These are phyloP conservation scores for Malthinus seriepunctatus DNA, from an alignment of 2,888 invertebrate species.

Conservation along the genomic window DNA sequence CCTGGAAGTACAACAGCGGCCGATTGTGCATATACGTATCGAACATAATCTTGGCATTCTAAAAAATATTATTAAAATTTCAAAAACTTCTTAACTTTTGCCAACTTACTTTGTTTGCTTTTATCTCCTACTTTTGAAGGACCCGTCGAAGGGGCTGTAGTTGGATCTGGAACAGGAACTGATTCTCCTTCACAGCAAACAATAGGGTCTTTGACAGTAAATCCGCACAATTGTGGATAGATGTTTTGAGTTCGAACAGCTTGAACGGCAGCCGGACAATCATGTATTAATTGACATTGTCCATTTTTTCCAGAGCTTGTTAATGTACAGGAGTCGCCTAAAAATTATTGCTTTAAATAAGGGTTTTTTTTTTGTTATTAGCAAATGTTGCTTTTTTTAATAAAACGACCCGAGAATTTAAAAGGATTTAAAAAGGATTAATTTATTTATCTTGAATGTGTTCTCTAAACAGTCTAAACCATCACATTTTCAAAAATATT, in stretches of 20 bases:
- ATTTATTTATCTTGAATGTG: no score
- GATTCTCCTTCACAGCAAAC: not conserved
- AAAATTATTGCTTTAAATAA: no score
- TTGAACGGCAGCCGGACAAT: constrained; percentile 50
- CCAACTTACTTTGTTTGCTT: constrained; percentile 30
- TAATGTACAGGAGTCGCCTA: not conserved
- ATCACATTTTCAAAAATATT: no score
- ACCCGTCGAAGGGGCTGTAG: not conserved
- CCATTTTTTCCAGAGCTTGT: not conserved
- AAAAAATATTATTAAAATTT: not conserved
- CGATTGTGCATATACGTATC: not conserved
- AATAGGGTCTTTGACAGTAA: not conserved
- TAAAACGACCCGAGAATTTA: not conserved
- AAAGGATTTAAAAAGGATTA: no score
- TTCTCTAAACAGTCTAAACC: no score
- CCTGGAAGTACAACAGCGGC: not conserved
- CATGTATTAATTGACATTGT: not conserved
- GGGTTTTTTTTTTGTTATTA: not conserved
- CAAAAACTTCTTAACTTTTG: constrained; percentile 45
- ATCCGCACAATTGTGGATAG: not conserved
- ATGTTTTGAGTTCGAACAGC: constrained; percentile 20
- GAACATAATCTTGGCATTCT: constrained; percentile 17
- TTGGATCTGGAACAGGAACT: not conserved
- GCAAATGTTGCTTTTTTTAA: no score
- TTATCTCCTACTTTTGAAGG: not conserved